A percentile compares a stretch with the other conserved stretches of the same genome.
phyloP scores from a whole-genome alignment of 2,797 vertebrate genomes.

The Mus caroli region DNA sequence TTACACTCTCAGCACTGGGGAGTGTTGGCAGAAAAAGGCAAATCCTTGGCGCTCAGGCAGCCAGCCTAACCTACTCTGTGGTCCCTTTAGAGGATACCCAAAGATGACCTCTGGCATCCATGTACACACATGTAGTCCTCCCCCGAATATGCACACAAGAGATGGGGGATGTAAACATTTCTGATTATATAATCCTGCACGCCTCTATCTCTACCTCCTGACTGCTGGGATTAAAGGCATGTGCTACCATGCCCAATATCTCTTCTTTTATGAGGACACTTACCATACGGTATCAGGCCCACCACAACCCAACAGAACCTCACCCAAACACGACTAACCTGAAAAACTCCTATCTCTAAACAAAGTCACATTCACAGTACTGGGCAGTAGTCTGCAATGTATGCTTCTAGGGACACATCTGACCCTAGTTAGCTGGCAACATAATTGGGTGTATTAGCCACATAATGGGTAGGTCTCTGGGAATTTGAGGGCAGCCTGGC shows the following conservation, averaged over 20 bases:
- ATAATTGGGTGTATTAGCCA: not conserved
- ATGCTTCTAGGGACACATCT: not conserved
- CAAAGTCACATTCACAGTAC: not conserved
- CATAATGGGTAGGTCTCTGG: not conserved
- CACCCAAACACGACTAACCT: not conserved
- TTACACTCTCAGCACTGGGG: not conserved
- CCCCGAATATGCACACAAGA: too few relatives aligned
- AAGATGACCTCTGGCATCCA: not conserved
- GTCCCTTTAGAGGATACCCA: not conserved
- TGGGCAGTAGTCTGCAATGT: not conserved
- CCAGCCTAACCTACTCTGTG: not conserved
- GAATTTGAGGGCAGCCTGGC: not conserved
- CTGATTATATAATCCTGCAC: not conserved
- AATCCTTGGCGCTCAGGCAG: not conserved
- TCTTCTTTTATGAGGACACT: not conserved
- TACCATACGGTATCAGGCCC: not conserved
- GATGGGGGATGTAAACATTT: not conserved
- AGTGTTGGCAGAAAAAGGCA: not conserved
- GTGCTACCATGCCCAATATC: not conserved
- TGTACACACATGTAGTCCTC: not conserved
- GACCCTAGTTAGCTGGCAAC: not conserved
- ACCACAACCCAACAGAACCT: not conserved
- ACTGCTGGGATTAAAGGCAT: not conserved
- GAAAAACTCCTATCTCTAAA: not conserved
- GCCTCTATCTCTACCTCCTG: not conserved